These are phyloP conservation scores for Bubo scandiacus DNA, from an alignment of 2,113 vertebrate genomes.

Conservation along the genomic window DNA sequence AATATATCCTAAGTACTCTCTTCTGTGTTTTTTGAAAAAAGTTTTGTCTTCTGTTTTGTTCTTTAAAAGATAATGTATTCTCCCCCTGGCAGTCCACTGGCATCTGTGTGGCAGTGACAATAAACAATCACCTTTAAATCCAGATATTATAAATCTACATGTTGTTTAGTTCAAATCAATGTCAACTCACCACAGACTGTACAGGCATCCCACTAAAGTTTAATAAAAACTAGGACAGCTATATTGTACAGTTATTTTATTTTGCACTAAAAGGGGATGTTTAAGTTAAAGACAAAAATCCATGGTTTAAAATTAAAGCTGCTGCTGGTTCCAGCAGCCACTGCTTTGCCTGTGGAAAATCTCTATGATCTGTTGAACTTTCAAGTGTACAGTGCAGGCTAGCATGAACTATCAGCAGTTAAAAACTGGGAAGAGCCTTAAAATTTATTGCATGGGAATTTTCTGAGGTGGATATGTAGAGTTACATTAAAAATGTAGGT, in stretches of 20 bases:
- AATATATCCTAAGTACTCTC: not conserved
- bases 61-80: not conserved
- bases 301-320: not conserved
- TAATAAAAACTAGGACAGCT: conserved; percentile 5
- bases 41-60: not conserved
- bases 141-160: not conserved
- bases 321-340: not conserved
- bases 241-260: not conserved
- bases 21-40: not conserved
- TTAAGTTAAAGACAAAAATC: not conserved
- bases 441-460: not conserved
- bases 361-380: not conserved
- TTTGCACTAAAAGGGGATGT: not conserved
- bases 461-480: not conserved
- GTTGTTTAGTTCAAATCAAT: not conserved
- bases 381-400: not conserved
- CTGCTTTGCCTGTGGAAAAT: not conserved
- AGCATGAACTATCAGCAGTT: not conserved
- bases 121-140: not conserved
- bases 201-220: not conserved
- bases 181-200: not conserved
- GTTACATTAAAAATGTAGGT: not conserved
- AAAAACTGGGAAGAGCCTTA: not conserved
- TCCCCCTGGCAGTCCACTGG: not conserved
- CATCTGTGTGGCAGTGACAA: not conserved